phyloP scores from a whole-genome alignment of 2,888 invertebrate genomes.

The Cephonodes hylas region DNA sequence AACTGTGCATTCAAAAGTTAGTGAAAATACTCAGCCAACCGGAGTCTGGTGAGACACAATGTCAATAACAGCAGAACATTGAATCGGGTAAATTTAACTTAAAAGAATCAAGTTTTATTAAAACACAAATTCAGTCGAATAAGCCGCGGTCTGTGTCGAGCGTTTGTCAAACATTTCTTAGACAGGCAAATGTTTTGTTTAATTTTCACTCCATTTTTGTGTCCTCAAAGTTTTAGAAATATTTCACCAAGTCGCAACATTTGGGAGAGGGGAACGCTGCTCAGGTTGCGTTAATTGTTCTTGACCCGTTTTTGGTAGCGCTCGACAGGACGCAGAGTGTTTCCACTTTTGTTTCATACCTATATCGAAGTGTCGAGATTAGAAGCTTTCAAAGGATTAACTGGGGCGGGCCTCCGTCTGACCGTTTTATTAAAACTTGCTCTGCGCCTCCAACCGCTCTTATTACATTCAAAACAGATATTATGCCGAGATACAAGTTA shows the following conservation, averaged over 20 bases:
- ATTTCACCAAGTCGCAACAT: conserved; percentile 5
- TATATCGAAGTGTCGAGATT: conserved; percentile 52
- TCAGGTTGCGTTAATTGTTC: conserved; percentile 6
- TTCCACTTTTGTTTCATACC: conserved; percentile 37
- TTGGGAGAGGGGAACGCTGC: conserved; percentile 5
- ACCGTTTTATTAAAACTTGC: conserved; percentile 65
- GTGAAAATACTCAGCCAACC: background rate
- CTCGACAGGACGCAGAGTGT: conserved; percentile 34
- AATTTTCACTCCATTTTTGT: background rate
- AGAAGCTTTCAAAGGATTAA: conserved; percentile 69
- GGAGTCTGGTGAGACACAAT: background rate
- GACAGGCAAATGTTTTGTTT: background rate
- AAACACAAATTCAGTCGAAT: background rate
- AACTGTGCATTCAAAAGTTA: background rate
- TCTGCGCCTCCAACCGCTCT: conserved; percentile 34
- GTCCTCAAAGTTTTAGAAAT: background rate
- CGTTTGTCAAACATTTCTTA: background rate
- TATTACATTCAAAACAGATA: conserved; percentile 57
- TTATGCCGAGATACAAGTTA: conserved; percentile 40
- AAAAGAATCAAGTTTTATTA: background rate
- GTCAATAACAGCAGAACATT: background rate
- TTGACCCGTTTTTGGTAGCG: conserved; percentile 1
- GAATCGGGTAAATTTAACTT: background rate
- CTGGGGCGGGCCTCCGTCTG: conserved; percentile 51
- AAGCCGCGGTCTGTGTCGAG: background rate